Conservation (phyloP, 92 coral and sea anemone species). For the Paramuricea clavata region DNA sequence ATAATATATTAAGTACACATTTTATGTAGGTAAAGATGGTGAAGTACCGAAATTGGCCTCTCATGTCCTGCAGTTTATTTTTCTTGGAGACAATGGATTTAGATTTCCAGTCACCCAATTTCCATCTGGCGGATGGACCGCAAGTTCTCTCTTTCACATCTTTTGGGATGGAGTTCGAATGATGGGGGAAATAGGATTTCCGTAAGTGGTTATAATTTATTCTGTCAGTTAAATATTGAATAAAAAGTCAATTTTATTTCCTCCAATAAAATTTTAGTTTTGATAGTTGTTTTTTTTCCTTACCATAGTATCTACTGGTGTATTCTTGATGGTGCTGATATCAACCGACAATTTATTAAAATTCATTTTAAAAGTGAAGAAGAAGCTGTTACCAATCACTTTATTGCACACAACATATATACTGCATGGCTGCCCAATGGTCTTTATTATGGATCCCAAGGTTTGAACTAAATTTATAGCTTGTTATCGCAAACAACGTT, state of each 20-base stretch:
- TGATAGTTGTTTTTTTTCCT: no score
- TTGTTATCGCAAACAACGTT: no score
- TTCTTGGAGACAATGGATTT: conserved; percentile 57
- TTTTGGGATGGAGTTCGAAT: conserved; percentile 67
- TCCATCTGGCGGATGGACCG: conserved; percentile 57
- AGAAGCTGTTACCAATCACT: conserved; percentile 40
- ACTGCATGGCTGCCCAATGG: conserved; percentile 60
- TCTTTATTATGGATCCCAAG: conserved; percentile 72
- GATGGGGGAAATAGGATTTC: conserved; percentile 60
- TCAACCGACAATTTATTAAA: conserved; percentile 62
- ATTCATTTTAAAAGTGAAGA: conserved; percentile 51
- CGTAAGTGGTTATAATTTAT: conserved; percentile 38
- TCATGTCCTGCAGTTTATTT: conserved; percentile 60
- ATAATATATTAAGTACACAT: no score
- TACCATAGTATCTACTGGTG: conserved; percentile 48
- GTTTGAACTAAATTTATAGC: conserved; percentile 8
- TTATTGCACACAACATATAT: conserved; percentile 48
- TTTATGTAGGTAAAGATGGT: no score
- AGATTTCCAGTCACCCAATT: conserved; percentile 65
- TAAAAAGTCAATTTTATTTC: background rate
- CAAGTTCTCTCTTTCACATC: conserved; percentile 34
- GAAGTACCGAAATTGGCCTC: conserved; percentile 50
- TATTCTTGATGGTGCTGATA: conserved; percentile 67
- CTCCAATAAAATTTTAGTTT: background rate
- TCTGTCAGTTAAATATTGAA: background rate